Percentiles rank a stretch among this genome's conserved stretches.
phyloP scores from a whole-genome alignment of 2,888 invertebrate genomes.

The Pachycephus smyrnensis region DNA sequence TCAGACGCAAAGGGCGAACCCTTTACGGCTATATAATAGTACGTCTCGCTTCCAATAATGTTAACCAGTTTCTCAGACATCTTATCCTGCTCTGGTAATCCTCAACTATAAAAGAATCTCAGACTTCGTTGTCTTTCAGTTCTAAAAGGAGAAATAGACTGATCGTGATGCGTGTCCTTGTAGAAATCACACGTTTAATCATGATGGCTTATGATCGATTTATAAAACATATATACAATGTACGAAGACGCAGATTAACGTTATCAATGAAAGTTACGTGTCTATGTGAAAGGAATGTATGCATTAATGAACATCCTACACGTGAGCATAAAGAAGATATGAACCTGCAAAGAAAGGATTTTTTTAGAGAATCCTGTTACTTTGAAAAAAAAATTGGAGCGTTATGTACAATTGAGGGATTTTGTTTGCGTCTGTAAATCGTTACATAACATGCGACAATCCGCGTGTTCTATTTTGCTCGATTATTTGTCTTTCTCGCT shows the following conservation, averaged over 20 bases:
- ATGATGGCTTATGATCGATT: background rate
- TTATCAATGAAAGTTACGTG: background rate
- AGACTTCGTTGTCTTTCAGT: slow-evolving; percentile 57
- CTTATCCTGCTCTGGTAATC: slow-evolving; percentile 34
- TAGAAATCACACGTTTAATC: background rate
- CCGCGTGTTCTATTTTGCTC: slow-evolving; percentile 39
- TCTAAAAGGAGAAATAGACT: slow-evolving; percentile 48
- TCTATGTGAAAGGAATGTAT: background rate
- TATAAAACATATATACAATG: background rate
- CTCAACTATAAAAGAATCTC: slow-evolving; percentile 30
- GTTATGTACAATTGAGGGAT: background rate
- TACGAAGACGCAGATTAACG: background rate
- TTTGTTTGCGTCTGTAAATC: background rate
- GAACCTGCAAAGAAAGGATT: too few relatives aligned
- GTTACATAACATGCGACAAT: slow-evolving; percentile 19
- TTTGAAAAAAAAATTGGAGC: background rate
- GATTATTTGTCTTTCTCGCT: slow-evolving; percentile 46
- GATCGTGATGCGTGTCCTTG: background rate
- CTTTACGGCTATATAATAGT: slow-evolving; percentile 82
- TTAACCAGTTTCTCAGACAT: slow-evolving; percentile 47
- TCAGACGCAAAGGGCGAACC: slow-evolving; percentile 82
- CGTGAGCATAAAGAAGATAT: background rate
- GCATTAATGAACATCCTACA: background rate
- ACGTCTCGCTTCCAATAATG: slow-evolving; percentile 69
- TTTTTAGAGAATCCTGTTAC: too few relatives aligned